Evolutionary conservation across 2,888 invertebrate genomes (phyloP).

Genomic region (Platycnemis pennipes): DNA sequence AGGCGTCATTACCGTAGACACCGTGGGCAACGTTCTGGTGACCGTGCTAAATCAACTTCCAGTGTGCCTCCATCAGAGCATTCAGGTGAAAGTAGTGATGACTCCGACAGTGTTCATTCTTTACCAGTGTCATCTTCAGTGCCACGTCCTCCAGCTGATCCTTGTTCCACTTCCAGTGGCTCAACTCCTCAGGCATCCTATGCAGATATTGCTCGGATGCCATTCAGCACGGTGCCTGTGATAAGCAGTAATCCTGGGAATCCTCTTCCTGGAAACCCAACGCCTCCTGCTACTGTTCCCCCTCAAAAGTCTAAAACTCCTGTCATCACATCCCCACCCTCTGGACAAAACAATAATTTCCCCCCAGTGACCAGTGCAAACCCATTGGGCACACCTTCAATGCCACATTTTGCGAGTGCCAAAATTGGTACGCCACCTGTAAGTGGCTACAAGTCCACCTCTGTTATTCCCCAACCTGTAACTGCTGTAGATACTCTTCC

Average conservation of each 20-base stretch:
- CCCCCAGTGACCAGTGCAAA: slow-evolving; percentile 69
- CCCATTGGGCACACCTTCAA: slow-evolving; percentile 14
- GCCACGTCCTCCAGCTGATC: slow-evolving; percentile 72
- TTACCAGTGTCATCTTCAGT: slow-evolving; percentile 83
- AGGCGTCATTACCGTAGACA: slow-evolving; percentile 69
- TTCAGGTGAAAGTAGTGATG: slow-evolving; percentile 87
- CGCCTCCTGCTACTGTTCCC: slow-evolving; percentile 68
- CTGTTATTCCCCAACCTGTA: neutral
- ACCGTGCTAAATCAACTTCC: slow-evolving; percentile 85
- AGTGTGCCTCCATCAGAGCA: slow-evolving; percentile 92
- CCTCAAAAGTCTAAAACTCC: slow-evolving; percentile 53
- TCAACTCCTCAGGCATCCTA: slow-evolving; percentile 84
- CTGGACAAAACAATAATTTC: slow-evolving; percentile 68
- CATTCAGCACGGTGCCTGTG: slow-evolving; percentile 72
- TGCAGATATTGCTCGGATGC: slow-evolving; percentile 89
- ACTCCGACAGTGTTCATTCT: slow-evolving; percentile 92
- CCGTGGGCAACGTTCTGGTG: slow-evolving; percentile 74
- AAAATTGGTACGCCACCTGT: slow-evolving; percentile 72
- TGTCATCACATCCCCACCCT: slow-evolving; percentile 55
- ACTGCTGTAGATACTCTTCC: slow-evolving; percentile 20
- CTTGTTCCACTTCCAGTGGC: slow-evolving; percentile 74
- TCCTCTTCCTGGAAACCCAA: slow-evolving; percentile 51
- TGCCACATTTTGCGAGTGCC: slow-evolving; percentile 70
- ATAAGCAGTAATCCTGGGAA: slow-evolving; percentile 28
- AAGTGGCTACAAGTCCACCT: slow-evolving; percentile 70